Conservation (phyloP, 2,888 invertebrate genomes). For the Plutella xylostella region DNA sequence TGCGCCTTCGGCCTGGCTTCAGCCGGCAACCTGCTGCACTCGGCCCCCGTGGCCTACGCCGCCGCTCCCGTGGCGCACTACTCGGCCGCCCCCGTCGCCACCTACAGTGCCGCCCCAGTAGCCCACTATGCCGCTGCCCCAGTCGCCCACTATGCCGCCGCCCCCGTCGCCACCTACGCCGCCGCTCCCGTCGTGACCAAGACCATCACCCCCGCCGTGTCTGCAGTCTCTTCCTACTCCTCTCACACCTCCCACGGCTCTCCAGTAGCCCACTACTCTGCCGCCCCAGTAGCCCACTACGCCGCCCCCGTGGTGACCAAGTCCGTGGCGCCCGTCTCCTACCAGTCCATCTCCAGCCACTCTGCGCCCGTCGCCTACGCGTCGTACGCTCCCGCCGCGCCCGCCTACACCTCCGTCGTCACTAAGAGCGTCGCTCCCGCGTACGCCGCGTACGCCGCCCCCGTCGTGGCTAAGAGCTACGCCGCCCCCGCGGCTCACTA, state of each 20-base stretch:
- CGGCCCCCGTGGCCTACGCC: conserved; percentile 15
- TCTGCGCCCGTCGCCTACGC: conserved; percentile 9
- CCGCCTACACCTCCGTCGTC: conserved; percentile 27
- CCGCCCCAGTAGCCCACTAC: conserved; percentile 17
- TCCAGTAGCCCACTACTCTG: conserved; percentile 19
- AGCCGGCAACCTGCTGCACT: conserved; percentile 41
- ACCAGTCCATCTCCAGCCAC: conserved; percentile 26
- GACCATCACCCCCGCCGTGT: conserved; percentile 24
- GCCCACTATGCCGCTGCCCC: conserved; percentile 38
- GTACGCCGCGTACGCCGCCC: conserved; percentile 26
- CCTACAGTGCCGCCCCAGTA: conserved; percentile 9
- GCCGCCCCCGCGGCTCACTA: conserved; percentile 34
- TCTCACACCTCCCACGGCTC: conserved; percentile 36
- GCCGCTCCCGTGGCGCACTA: conserved; percentile 14
- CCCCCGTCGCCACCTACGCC: conserved; percentile 15
- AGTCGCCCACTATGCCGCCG: conserved; percentile 18
- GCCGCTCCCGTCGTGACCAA: conserved; percentile 24
- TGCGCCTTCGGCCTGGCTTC: conserved; percentile 48
- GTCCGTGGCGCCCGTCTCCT: conserved; percentile 33
- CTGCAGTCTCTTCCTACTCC: conserved; percentile 32
- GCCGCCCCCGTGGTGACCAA: conserved; percentile 40
- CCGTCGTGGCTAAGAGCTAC: conserved; percentile 51
- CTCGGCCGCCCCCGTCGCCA: conserved; percentile 3
- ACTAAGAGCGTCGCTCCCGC: conserved; percentile 38
- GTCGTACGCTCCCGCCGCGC: conserved; percentile 27